A percentile compares a stretch with the other conserved stretches of the same genome.
Evolutionary conservation across 1,140 invertebrate genomes (phyloP).

Genomic region (Lucilia cuprina): DNA sequence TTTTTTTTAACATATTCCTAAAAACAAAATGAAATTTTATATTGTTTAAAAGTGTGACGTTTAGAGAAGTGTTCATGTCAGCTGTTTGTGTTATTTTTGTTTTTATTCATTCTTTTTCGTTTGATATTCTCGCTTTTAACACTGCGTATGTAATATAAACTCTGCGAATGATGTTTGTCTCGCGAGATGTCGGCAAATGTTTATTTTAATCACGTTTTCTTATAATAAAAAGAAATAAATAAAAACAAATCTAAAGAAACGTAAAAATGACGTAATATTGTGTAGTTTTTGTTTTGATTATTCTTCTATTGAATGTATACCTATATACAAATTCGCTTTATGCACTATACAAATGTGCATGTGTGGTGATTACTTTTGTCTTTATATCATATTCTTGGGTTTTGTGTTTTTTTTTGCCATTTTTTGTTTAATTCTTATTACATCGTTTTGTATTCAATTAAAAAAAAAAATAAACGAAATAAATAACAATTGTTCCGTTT

Average conservation of each 20-base stretch:
- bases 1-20: no score
- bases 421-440: not conserved
- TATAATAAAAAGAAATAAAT: no score
- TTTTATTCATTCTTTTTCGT: not conserved
- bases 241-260: not conserved
- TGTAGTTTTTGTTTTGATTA: not conserved
- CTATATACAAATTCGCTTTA: not conserved
- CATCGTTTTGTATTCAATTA: not conserved
- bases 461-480: not conserved
- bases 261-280: constrained; percentile 17
- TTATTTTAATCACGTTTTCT: not conserved
- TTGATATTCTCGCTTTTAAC: not conserved
- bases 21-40: not conserved
- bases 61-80: not conserved
- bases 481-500: constrained; percentile 3
- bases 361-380: not conserved
- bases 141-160: not conserved
- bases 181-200: not conserved
- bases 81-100: constrained; percentile 2
- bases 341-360: not conserved
- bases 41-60: not conserved
- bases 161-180: not conserved
- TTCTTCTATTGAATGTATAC: not conserved
- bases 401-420: not conserved
- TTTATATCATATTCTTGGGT: not conserved